A percentile compares a stretch with the other conserved stretches of the same genome.
These are phyloP conservation scores for Melipona bicolor DNA, from an alignment of 2,888 invertebrate genomes.

Conservation along the genomic window DNA sequence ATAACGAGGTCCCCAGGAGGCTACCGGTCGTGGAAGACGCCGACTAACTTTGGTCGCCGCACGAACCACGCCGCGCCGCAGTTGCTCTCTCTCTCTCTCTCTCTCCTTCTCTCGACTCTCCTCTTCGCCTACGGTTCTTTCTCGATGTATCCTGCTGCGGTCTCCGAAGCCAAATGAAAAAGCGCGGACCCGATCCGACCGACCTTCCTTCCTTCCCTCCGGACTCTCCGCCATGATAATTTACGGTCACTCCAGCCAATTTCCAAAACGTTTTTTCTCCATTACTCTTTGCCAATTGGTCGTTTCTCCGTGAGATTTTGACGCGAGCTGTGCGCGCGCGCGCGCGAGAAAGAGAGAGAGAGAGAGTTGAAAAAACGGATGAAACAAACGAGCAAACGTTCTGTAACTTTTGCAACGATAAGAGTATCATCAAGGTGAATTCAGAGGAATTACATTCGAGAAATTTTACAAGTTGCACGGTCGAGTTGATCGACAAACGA, in stretches of 20 bases:
- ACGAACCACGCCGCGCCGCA: constrained; percentile 29
- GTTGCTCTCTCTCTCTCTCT: no score
- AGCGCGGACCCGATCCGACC: constrained; percentile 53
- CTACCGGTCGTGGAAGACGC: constrained; percentile 78
- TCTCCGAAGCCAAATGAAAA: constrained; percentile 59
- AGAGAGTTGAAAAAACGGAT: not conserved
- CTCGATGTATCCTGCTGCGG: constrained; percentile 64
- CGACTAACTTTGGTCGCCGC: constrained; percentile 63
- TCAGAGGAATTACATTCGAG: no score
- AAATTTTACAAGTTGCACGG: not conserved
- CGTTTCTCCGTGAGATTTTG: not conserved
- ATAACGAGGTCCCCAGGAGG: constrained; percentile 82
- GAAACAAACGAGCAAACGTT: not conserved
- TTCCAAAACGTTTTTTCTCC: constrained; percentile 8
- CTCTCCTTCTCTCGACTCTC: not conserved
- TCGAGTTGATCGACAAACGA: no score
- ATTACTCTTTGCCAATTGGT: not conserved
- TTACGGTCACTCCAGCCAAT: constrained; percentile 49
- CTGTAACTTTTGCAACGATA: not conserved
- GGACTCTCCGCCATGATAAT: constrained; percentile 54
- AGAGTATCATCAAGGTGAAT: no score
- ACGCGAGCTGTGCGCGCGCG: not conserved
- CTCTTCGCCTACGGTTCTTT: constrained; percentile 37
- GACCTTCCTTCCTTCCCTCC: constrained; percentile 46
- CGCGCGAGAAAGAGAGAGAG: no score